A percentile compares a stretch with the other conserved stretches of the same genome.
These are phyloP conservation scores for Melanostoma mellinum DNA, from an alignment of 2,888 invertebrate species.

Conservation along the genomic window DNA sequence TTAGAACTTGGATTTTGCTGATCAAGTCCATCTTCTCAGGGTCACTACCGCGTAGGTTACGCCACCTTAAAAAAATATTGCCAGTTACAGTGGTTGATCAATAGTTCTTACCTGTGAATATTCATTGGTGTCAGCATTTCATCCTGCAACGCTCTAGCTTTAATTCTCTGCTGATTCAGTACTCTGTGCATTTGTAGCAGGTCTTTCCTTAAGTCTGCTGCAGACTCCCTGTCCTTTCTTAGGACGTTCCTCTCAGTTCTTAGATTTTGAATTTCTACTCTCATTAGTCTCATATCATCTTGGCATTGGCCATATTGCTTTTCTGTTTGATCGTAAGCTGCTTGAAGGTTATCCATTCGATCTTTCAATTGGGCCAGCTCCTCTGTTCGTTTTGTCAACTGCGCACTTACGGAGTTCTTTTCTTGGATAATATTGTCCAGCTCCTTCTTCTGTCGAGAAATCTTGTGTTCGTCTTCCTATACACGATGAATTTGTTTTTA, in stretches of 20 bases:
- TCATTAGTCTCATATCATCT: conserved; percentile 92
- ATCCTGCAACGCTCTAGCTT: conserved; percentile 93
- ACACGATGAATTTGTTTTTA: neutral
- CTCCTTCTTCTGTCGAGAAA: conserved; percentile 88
- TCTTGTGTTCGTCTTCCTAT: conserved; percentile 87
- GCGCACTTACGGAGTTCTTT: conserved; percentile 91
- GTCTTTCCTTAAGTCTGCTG: conserved; percentile 91
- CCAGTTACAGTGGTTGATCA: too few species aligned
- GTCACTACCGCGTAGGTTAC: conserved; percentile 94
- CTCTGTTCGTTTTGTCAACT: conserved; percentile 91
- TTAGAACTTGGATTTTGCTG: conserved; percentile 91
- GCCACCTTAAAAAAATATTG: conserved; percentile 85
- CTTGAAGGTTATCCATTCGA: conserved; percentile 90
- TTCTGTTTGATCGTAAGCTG: conserved; percentile 88
- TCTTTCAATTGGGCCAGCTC: conserved; percentile 90
- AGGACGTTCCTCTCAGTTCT: conserved; percentile 88
- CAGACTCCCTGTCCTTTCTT: conserved; percentile 89
- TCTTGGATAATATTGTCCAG: conserved; percentile 89
- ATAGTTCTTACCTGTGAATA: conserved; percentile 85
- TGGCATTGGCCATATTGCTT: conserved; percentile 89
- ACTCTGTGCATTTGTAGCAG: conserved; percentile 88
- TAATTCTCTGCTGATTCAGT: conserved; percentile 90
- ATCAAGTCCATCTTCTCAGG: conserved; percentile 91
- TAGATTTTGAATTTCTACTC: conserved; percentile 91
- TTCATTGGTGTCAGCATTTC: conserved; percentile 96